These are phyloP conservation scores for Amblyjoppa fuscipennis DNA, from an alignment of 2,888 invertebrate genomes.

Conservation along the genomic window DNA sequence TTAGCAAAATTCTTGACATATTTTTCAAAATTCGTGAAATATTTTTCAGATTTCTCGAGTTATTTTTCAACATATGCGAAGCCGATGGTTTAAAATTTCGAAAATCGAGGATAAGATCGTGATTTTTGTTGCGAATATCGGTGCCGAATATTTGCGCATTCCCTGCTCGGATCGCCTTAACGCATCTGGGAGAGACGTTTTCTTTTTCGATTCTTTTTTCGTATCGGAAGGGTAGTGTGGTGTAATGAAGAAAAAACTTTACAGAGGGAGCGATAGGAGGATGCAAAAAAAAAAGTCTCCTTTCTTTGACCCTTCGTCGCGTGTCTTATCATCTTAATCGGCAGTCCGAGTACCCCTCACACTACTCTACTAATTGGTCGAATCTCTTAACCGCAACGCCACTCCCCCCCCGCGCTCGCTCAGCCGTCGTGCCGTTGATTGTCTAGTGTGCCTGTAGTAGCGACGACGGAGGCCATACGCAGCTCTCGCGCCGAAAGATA, in stretches of 20 bases:
- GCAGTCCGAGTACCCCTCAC: conserved; percentile 8
- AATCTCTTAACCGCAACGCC: conserved; percentile 76
- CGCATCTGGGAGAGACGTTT: background rate
- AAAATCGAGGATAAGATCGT: background rate
- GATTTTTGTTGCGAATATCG: background rate
- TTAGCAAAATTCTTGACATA: too few relatives aligned
- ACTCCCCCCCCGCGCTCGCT: background rate
- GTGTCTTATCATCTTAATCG: conserved; percentile 77
- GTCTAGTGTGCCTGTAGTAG: conserved; percentile 8
- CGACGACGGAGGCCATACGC: conserved; percentile 43
- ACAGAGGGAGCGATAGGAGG: conserved; percentile 4
- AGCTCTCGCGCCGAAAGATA: conserved; percentile 53
- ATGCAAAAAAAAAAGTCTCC: conserved; percentile 22
- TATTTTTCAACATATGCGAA: too few relatives aligned
- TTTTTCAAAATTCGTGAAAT: too few relatives aligned
- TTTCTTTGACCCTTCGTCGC: conserved; percentile 50
- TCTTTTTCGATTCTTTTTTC: background rate
- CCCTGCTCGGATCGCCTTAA: background rate
- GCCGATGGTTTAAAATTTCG: background rate
- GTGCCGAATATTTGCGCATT: background rate
- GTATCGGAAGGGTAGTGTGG: background rate
- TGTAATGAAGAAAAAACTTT: conserved; percentile 17
- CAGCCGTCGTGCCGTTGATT: background rate
- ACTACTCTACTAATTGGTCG: conserved; percentile 80
- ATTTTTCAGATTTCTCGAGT: too few relatives aligned